Evolutionary conservation across 2,113 vertebrate species (phyloP), one percentile per base, ranked within the genome.

Genomic region (Nesogale talazaci): DNA sequence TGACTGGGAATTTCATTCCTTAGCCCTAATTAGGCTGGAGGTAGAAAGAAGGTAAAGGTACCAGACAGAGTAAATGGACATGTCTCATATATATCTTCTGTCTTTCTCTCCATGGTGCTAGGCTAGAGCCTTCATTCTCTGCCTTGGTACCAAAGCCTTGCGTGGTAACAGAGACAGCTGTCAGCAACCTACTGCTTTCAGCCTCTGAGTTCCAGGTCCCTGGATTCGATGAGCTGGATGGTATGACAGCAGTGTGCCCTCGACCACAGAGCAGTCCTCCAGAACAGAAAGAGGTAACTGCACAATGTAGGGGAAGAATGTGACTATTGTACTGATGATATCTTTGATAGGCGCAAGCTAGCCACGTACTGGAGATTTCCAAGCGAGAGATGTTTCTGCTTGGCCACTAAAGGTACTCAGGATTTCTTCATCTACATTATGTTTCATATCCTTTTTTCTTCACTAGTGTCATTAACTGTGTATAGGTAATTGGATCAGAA

Each of bases 221-320:
- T 56, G 92, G 72, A 34, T 96, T 97, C 40, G 83, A 97, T 69
- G 95, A 97, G 67, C 86, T 95, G 38, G 96, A 97, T 83, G 83
- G 59, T 77, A 95, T 98, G 22, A 69, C 94, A 74, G 89, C 95
- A 89, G 76, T 79, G 0, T 95, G 96, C 86, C 92, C 97, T 87
- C 93, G 88, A 80, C 86, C 96, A 1, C 96, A 97, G 80, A 96
- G 92, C 84, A 97, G 83, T 77, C 87, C 96, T 82, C 91, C 93
- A 59, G 94, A 96, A 91, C 94, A 97, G 94, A 97, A 97, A 94
- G 97, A 98, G 97, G 98, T 98, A 94, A 98, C 91, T 94, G 29
- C 42, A 6, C 59, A 65, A 17, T 83, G 31, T 9, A 7, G 22
- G 46, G 36, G 36, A 1, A 17, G 77, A 1, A 2, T 16, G 27